These are phyloP conservation scores for Eupelmus urozonus DNA, from an alignment of 2,888 invertebrate species.

Conservation along the genomic window DNA sequence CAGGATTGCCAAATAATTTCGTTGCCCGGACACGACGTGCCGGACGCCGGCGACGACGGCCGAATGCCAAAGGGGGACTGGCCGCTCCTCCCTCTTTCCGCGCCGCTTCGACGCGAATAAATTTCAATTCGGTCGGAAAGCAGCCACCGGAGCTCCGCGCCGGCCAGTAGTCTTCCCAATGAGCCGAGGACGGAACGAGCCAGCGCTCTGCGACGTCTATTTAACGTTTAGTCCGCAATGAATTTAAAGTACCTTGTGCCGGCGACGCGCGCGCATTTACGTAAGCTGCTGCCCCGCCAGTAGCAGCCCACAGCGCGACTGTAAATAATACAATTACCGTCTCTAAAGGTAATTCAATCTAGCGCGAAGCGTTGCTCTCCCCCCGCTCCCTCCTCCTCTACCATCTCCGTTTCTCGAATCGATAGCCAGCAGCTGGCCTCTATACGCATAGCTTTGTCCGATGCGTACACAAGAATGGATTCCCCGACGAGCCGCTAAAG, in stretches of 20 bases:
- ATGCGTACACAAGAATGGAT: no score
- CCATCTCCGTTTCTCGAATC: neutral
- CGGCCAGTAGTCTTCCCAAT: neutral
- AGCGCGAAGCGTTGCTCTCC: slow-evolving; percentile 61
- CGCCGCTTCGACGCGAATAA: slow-evolving; percentile 60
- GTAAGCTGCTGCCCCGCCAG: no score
- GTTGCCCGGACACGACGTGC: slow-evolving; percentile 49
- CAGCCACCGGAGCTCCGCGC: no score
- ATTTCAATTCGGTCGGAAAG: slow-evolving; percentile 66
- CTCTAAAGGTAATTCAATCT: slow-evolving; percentile 64
- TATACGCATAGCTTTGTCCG: no score
- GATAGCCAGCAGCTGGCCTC: no score
- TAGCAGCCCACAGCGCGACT: slow-evolving; percentile 61
- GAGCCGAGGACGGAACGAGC: neutral
- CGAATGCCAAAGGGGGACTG: slow-evolving; percentile 61
- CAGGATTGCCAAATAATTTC: slow-evolving; percentile 59
- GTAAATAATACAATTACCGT: slow-evolving; percentile 71
- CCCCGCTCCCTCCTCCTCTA: slow-evolving; percentile 37
- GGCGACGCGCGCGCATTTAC: slow-evolving; percentile 63
- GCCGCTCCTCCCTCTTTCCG: neutral
- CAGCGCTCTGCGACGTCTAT: slow-evolving; percentile 55
- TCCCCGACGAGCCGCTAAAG: no score
- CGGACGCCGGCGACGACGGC: slow-evolving; percentile 47
- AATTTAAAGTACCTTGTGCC: slow-evolving; percentile 64
- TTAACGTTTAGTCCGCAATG: slow-evolving; percentile 64